A percentile compares a stretch with the other conserved stretches of the same genome.
These are phyloP conservation scores for Dinomys branickii DNA, from an alignment of 2,113 vertebrate genomes.

Conservation along the genomic window DNA sequence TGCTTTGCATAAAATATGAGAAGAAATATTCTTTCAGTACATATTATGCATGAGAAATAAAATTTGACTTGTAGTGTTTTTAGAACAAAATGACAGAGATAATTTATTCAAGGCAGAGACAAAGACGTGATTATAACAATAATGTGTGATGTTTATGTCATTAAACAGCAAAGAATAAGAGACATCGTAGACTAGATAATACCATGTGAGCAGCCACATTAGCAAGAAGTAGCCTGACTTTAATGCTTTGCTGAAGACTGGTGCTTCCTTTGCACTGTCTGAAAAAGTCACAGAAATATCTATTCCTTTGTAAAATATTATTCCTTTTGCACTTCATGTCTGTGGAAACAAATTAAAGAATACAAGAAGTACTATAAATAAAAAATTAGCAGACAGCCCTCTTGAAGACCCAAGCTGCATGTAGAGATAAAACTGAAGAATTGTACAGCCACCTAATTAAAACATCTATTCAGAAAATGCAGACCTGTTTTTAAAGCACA, in stretches of 20 bases:
- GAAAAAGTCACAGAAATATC: slow-evolving; percentile 22
- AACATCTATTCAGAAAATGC: slow-evolving; percentile 39
- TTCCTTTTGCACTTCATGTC: background rate
- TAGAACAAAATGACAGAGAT: slow-evolving; percentile 51
- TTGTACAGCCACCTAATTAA: slow-evolving; percentile 26
- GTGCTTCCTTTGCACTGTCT: background rate
- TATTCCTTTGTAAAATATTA: slow-evolving; percentile 36
- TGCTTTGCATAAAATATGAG: background rate
- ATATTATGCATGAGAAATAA: background rate
- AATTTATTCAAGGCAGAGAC: slow-evolving; percentile 38
- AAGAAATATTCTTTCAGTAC: background rate
- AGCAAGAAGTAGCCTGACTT: background rate
- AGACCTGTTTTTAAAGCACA: slow-evolving; percentile 10
- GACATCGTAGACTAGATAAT: background rate
- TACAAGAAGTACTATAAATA: slow-evolving; percentile 5
- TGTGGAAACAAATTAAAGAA: slow-evolving; percentile 63
- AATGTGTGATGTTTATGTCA: background rate
- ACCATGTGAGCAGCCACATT: background rate
- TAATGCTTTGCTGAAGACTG: background rate
- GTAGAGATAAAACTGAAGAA: slow-evolving; percentile 50
- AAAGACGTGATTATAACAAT: slow-evolving; percentile 33
- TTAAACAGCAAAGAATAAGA: background rate
- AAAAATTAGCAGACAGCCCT: slow-evolving; percentile 35
- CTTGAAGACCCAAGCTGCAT: slow-evolving; percentile 7
- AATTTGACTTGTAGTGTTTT: background rate